Evolutionary conservation across 2,888 invertebrate genomes (phyloP), one percentile per base, ranked within the genome.

Genomic region (Nomada lathburiana): DNA sequence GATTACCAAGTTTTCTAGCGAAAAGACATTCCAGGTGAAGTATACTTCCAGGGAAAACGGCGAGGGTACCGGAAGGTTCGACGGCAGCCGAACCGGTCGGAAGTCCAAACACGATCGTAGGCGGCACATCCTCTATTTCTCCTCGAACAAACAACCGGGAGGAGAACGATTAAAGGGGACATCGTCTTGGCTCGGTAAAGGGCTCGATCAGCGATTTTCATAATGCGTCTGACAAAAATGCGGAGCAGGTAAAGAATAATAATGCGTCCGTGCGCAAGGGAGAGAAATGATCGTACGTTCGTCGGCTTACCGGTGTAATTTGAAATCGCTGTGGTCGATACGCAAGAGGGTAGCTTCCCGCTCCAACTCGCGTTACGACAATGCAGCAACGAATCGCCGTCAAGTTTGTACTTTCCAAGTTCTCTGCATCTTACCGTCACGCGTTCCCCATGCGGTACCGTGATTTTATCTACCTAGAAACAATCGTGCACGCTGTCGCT

Each of bases 321-420:
- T 57, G 97, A 97, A 86, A 98, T 95, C 55, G 97, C 94, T 1
- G 97, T 97, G 44, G 98, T 98, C n/a, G 97, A 97, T 50, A 97
- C 96, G 92, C 98, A 98, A 82, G 97, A 96, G 1, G 98, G 98
- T 92, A 97, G 94, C 85, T 96, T 96, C 0, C 96, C 96, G 36
- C 95, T 95, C 98, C 98, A 98, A 70, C 95, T 95, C 2, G 98
- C 98, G 91, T 98, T 97, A 88, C 97, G 97, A 92, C 98, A 98
- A 50, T 96, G 95, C 53, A 98, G 94, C 71, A 95, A 94, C n/a
- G 96, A 95, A 70, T 97, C 97, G 36, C 98, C 98, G 81, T 97
- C 95, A 88, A 98, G 95, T 94, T 98, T 98, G 94, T 97, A 98
- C 89, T 97, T 95, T 47, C 98, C 98, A 87, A 98, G 95, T 91